Evolutionary conservation across 2,797 vertebrate genomes (phyloP).

Genomic region (Glyptemys insculpta): DNA sequence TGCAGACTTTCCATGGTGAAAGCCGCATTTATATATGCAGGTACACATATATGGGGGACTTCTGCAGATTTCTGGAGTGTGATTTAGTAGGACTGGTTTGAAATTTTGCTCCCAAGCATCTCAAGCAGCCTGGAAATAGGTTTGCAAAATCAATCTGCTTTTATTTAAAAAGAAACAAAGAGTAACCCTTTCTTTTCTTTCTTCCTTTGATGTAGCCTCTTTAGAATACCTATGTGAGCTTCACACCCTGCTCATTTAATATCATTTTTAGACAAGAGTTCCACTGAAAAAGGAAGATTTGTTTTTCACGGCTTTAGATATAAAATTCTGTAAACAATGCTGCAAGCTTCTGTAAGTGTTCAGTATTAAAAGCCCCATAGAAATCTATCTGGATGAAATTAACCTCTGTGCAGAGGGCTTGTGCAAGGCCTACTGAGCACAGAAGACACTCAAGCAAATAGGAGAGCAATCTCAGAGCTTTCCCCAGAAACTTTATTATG

Average conservation of each 20-base stretch:
- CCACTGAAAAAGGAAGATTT: neutral
- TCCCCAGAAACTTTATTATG: neutral
- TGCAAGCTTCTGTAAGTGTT: neutral
- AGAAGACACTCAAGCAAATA: neutral
- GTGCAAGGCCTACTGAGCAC: neutral
- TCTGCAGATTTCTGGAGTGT: neutral
- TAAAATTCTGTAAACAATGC: neutral
- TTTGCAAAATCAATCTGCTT: too few species aligned
- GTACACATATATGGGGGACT: neutral
- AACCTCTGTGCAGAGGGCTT: neutral
- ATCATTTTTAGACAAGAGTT: neutral
- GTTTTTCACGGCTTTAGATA: neutral
- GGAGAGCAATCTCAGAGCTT: neutral
- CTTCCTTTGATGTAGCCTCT: neutral
- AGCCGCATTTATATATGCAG: neutral
- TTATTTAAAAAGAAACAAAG: neutral
- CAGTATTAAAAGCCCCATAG: neutral
- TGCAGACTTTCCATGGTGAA: neutral
- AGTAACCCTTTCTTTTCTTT: neutral
- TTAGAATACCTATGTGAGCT: neutral
- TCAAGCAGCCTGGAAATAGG: neutral
- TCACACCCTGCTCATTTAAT: neutral
- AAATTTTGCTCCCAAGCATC: neutral
- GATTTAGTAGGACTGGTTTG: neutral
- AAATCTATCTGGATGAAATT: neutral